These are phyloP conservation scores for Tupaia chinensis DNA, from an alignment of 2,113 vertebrate species.

Conservation along the genomic window DNA sequence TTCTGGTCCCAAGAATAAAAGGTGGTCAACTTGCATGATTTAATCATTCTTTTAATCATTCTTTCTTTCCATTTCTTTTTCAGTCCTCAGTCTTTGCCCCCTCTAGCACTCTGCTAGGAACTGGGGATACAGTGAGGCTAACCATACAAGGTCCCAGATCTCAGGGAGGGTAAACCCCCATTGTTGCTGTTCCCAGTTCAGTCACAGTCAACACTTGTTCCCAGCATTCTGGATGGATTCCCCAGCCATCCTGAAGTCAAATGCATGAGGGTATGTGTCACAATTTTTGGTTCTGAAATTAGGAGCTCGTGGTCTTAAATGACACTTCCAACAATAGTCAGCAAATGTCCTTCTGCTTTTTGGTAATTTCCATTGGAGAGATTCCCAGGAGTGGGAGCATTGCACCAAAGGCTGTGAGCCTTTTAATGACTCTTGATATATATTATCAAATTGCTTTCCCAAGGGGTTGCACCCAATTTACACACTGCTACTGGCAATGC, in stretches of 20 bases:
- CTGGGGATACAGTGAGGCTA: background rate
- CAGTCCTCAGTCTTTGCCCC: background rate
- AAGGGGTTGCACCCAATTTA: constrained; percentile 43
- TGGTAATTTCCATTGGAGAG: constrained; percentile 42
- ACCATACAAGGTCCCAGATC: background rate
- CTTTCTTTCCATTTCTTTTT: background rate
- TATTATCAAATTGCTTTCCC: constrained; percentile 45
- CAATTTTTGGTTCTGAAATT: background rate
- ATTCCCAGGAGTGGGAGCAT: background rate
- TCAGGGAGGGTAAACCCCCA: fast-evolving
- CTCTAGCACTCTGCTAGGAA: background rate
- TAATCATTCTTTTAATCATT: background rate
- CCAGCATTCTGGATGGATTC: background rate
- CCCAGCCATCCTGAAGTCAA: background rate
- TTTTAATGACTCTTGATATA: constrained; percentile 40
- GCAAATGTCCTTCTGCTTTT: background rate
- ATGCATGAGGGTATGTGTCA: background rate
- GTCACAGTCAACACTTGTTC: background rate
- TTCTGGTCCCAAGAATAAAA: too few relatives aligned
- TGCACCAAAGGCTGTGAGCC: constrained; percentile 27
- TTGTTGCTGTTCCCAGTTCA: fast-evolving
- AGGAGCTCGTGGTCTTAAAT: background rate
- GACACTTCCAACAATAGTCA: background rate
- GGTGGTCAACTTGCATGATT: too few relatives aligned
- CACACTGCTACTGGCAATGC: background rate